Evolutionary conservation across 2,888 invertebrate species (phyloP), one percentile per base, ranked within the genome.

Genomic region (Pterostichus niger): DNA sequence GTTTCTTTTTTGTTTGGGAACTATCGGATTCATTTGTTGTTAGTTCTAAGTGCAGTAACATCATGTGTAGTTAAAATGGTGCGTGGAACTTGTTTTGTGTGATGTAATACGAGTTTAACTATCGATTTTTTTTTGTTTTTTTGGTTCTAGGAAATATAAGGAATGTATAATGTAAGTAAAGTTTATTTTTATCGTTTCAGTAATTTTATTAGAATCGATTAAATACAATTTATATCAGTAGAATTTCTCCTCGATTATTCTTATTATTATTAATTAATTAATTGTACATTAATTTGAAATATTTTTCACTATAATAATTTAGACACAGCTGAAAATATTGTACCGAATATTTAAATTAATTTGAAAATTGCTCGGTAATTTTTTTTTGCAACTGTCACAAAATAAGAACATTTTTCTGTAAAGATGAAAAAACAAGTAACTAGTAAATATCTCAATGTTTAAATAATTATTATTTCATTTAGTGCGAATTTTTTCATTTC

Each of bases 1-100:
- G 64, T 64, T 64, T 64, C 64, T 64, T 64, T 64, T 64, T 61
- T 0, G 61, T 61, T 61, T 61, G 31, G 33, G 24, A 59, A 59
- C 31, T 24, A 31, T 11, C 31, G 59, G 10, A 35, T 64, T 64
- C 11, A 49, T 49, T 11, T 49, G 49, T 49, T 2, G 2, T n/a
- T 2, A n/a, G 49, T 40, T 40, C 10, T 24, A 24, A 59, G 59
- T 59, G 59, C 59, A 59, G 11, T 24, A 59, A 9, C 24, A 24
- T 24, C 24, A 24, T 24, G 24, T 24, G 24, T 24, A 56, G 54
- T 56, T 4, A 56, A 56, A 15, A 56, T 17, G n/a, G 10, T 52
- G 52, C 10, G 52, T 40, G 6, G 1, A 9, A 40, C 40, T 40
- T 6, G 40, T 40, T 40, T 7, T 7, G 40, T 40, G 6, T 40